Conservation (phyloP, 2,797 vertebrate genomes). For the Chelonia mydas region DNA sequence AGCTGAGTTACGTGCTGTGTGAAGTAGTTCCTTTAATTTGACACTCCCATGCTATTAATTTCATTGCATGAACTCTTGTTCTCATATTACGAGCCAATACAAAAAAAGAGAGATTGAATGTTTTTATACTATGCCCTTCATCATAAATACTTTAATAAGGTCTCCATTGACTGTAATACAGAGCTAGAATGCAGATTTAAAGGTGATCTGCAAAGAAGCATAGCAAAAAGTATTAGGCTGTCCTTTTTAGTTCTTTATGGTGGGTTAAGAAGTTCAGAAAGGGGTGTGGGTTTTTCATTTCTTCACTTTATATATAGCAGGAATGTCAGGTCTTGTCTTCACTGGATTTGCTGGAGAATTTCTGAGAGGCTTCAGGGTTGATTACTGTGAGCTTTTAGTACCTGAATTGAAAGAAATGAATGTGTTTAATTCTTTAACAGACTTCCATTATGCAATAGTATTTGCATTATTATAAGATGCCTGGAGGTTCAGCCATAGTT, state of each 20-base stretch:
- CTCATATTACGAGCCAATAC: background rate
- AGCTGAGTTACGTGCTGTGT: background rate
- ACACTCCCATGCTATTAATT: background rate
- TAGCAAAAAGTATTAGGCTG: background rate
- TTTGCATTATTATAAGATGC: background rate
- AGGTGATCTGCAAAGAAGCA: background rate
- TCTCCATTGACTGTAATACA: slow-evolving; percentile 28
- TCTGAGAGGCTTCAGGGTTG: background rate
- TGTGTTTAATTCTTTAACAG: background rate
- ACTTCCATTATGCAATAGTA: background rate
- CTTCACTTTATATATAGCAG: slow-evolving; percentile 45
- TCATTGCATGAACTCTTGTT: slow-evolving; percentile 19
- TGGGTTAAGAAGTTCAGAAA: background rate
- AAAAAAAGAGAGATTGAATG: slow-evolving; percentile 22
- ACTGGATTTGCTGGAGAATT: background rate
- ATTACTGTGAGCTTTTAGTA: background rate
- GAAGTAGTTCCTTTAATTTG: slow-evolving; percentile 44
- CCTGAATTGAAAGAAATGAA: fast-evolving
- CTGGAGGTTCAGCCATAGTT: background rate
- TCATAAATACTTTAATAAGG: slow-evolving; percentile 57
- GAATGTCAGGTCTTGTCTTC: background rate
- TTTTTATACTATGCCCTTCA: slow-evolving; percentile 36
- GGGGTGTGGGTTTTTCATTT: background rate
- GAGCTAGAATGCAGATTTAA: slow-evolving; percentile 45
- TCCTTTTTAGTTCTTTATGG: background rate